Evolutionary conservation across 2,113 vertebrate species (phyloP), one percentile per base, ranked within the genome.

Genomic region (Colaptes auratus): DNA sequence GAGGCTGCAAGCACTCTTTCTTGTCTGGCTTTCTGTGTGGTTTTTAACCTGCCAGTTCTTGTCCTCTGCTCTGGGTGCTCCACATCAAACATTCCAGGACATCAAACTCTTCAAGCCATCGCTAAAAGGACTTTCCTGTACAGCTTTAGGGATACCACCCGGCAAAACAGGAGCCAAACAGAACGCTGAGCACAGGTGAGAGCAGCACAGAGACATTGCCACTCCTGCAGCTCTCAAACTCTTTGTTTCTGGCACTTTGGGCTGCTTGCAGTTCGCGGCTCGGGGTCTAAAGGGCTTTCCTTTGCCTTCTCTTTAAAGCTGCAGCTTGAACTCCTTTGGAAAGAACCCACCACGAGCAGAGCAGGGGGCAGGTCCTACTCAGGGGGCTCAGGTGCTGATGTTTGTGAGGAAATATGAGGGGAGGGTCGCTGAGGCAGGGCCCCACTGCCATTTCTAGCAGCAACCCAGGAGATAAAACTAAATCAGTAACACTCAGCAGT

Each of bases 61-160:
- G 35, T 63, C 61, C 87, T 84, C 73, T 94, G 73, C 56, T 74
- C 73, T 65, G 46, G 42, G 6, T 81, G 52, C 87, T 88, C 82
- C 88, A 86, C 74, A 80, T 60, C 69, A 91, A 93, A 66, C 64
- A 86, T 80, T 50, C 74, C 36, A 55, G 53, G 35, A 70, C 92
- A 91, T 91, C 81, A 95, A 93, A 89, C 82, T 93, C 85, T 95
- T 88, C 58, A 89, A 94, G 61, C 36, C 65, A 81, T 73, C 66
- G 81, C 89, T 96, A 92, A 87, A 95, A 88, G 48, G 75, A 81
- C 71, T 89, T 90, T 88, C 60, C 64, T 80, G 76, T 86, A 89
- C 76, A 83, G 91, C 65, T 95, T 93, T 95, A 95, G 75, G 65
- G 82, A 78, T 80, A 69, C 65, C 77, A 64, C 52, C 36, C 77